Base-by-base conservation (phyloP, 2,888 invertebrate genomes). In the Caenorhabditis imperialis region DNA sequence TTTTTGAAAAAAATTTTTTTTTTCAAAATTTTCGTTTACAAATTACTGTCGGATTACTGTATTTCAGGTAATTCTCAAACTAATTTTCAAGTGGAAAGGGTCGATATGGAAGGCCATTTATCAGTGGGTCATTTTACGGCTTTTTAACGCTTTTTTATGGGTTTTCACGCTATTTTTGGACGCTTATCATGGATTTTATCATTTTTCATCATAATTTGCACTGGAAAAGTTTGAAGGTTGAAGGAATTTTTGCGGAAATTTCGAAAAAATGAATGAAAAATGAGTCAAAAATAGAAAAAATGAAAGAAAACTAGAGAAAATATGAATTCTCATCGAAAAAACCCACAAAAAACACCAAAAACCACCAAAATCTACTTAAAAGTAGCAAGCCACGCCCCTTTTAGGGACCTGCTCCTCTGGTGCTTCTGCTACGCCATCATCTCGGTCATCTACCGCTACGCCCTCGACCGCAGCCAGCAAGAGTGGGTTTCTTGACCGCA, bases 21-120 rank as follows among this genome's bases (percentile, higher is more conserved):
- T 33, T 30, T n/a, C 25, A 7, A 40, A 40, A 48, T 20, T 22
- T 16, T 42, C 18, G n/a, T 7, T 16, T 18, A 45, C 22, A 20
- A 23, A 45, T n/a, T n/a, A 7, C 16, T 44, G 38, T 23, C 27
- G 5, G 6, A 47, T n/a, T n/a, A n/a, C n/a, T n/a, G n/a, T 33
- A 48, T 65, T 73, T 73, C 58, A 73, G 73, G 72, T 78, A 2
- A 75, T 78, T 35, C 48, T 78, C 12, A 78, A 78, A 57, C 60
- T 78, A n/a, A 54, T 75, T 30, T 79, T 75, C 61, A 79, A 77
- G 65, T 79, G 79, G 79, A 75, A 75, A 55, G 75, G 77, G 6
- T 77, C 77, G 8, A 65, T 79, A n/a, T 79, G 79, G 79, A 78
- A 79, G 38, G 79, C 79, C 6, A 67, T 77, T 51, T 75, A 72